These are phyloP conservation scores for Morone chrysops DNA, from an alignment of 2,113 vertebrate genomes.

Conservation along the genomic window DNA sequence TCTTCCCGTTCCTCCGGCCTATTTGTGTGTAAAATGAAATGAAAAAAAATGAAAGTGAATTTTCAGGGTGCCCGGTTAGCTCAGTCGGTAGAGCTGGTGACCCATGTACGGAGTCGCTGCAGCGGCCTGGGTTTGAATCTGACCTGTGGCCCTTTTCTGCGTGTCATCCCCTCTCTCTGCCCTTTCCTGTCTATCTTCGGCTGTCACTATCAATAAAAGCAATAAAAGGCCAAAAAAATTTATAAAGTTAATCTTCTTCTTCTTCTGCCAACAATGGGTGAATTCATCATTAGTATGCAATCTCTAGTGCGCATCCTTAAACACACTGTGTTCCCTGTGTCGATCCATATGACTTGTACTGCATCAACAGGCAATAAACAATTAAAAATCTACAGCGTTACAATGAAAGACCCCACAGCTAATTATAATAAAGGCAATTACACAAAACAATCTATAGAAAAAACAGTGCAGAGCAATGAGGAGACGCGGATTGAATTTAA, in stretches of 20 bases:
- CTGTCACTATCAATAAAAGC: no score
- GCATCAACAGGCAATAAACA: neutral
- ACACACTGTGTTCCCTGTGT: neutral
- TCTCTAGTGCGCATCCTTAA: neutral
- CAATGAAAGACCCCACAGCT: neutral
- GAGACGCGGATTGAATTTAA: neutral
- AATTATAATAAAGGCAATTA: slow-evolving; percentile 9
- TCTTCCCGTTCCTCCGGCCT: neutral
- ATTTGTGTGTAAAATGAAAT: no score
- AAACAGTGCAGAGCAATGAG: neutral
- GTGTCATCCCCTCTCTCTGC: no score
- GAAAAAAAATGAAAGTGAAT: no score
- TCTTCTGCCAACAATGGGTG: neutral
- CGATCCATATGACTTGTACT: neutral
- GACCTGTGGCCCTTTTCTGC: no score
- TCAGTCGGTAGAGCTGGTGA: no score
- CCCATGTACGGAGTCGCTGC: no score
- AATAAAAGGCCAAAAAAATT: no score
- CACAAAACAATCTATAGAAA: neutral
- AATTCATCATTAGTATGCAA: neutral
- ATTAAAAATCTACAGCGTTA: neutral
- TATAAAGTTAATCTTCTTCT: no score
- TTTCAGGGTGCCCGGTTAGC: no score
- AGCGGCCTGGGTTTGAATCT: no score
- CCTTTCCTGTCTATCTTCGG: no score